Base-by-base conservation (phyloP, 2,113 vertebrate species). In the Paedocypris sp. region DNA sequence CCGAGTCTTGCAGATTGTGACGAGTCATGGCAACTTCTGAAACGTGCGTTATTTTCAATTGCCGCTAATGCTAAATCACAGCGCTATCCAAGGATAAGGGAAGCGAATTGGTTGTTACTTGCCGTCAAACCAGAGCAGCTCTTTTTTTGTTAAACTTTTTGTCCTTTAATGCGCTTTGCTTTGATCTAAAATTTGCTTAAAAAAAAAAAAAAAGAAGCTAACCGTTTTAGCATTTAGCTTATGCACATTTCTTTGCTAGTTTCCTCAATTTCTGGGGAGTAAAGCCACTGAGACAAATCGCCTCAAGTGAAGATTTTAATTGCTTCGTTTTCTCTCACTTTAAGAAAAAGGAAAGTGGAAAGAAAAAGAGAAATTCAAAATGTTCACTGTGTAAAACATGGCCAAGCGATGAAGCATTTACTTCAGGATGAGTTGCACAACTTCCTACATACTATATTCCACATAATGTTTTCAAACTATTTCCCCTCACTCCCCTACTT, bases 1-100 rank as follows among this genome's bases (percentile, higher is more conserved):
- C 66, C 71, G 67, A 66, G 75, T 67, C 65, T 67, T 57, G 62
- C 69, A 73, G 70, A 66, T 65, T 66, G 60, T 46, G 62, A 70
- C 62, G 64, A 76, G 64, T 76, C 76, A 73, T 49, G 71, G 70
- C 61, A 72, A 68, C 67, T 69, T 76, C 57, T 75, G 51, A 41
- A 61, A 26, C 54, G 41, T 60, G 54, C 74, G 72, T 81, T 79
- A 73, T 63, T 68, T 75, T 73, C 69, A 60, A 58, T 77, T 63
- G 70, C 68, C 16, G 22, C 64, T 61, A 36, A 66, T 56, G 72
- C 72, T 77, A 80, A 73, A 62, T 31, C 64, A 72, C 65, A 70
- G 23, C 39, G 31, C 58, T 64, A 56, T 45, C 51, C 42, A 45
- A 32, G 46, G 62, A 60, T 18, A 58, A 62, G 58, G 29, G 11